Conservation (phyloP, 2,797 vertebrate genomes). For the Buceros bicornis region DNA sequence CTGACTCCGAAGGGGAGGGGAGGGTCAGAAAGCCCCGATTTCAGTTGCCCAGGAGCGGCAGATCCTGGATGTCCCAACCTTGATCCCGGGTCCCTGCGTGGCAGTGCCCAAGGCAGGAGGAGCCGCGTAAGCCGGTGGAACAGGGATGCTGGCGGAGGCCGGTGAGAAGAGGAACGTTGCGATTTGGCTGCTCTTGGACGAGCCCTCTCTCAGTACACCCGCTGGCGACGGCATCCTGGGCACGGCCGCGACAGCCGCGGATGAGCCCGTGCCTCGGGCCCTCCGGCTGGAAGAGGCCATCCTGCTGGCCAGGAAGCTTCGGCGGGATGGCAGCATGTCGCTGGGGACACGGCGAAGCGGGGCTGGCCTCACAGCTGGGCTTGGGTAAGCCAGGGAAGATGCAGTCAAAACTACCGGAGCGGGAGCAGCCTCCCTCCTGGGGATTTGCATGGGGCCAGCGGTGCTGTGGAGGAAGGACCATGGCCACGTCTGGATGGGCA, state of each 20-base stretch:
- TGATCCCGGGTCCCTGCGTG: slow-evolving; percentile 69
- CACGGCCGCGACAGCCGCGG: slow-evolving; percentile 54
- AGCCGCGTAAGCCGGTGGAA: neutral
- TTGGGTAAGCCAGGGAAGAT: slow-evolving; percentile 84
- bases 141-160: neutral
- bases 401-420: slow-evolving; percentile 66
- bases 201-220: slow-evolving; percentile 19
- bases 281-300: slow-evolving; percentile 73
- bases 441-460: slow-evolving; percentile 46
- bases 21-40: slow-evolving; percentile 90
- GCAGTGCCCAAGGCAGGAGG: slow-evolving; percentile 68
- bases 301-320: slow-evolving; percentile 64
- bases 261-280: slow-evolving; percentile 69
- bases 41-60: slow-evolving; percentile 89
- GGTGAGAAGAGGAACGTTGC: slow-evolving; percentile 67
- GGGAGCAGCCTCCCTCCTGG: slow-evolving; percentile 82
- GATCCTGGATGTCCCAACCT: slow-evolving; percentile 81
- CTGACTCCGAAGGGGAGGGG: neutral
- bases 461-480: slow-evolving; percentile 86
- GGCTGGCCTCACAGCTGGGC: slow-evolving; percentile 79
- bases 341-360: slow-evolving; percentile 78
- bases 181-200: slow-evolving; percentile 77
- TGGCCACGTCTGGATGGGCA: slow-evolving; percentile 87
- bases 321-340: slow-evolving; percentile 73
- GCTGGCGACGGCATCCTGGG: slow-evolving; percentile 75